Percentiles rank a stretch among this genome's conserved stretches.
These are phyloP conservation scores for Actias luna DNA, from an alignment of 2,888 invertebrate species.

Conservation along the genomic window DNA sequence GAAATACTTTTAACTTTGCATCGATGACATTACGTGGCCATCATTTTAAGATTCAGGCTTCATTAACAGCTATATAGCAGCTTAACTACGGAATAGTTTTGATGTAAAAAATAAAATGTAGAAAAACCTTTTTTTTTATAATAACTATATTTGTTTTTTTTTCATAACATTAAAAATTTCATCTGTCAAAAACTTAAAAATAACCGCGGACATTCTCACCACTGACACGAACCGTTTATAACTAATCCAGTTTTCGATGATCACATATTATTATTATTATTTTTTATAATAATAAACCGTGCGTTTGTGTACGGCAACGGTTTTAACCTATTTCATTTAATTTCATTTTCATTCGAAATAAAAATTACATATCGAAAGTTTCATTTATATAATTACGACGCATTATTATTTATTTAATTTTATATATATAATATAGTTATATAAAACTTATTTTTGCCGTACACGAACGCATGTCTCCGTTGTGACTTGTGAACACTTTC, in stretches of 20 bases:
- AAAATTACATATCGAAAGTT: no score
- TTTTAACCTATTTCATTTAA: neutral
- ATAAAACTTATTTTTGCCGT: constrained; percentile 33
- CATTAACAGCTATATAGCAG: constrained; percentile 66
- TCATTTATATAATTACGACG: no score
- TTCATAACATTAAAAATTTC: constrained; percentile 64
- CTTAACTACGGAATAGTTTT: constrained; percentile 70
- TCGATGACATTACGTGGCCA: constrained; percentile 30
- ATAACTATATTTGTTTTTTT: constrained; percentile 41
- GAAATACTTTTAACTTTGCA: constrained; percentile 16
- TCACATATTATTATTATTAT: constrained; percentile 63
- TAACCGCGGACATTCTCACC: constrained; percentile 61
- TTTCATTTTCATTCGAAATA: constrained; percentile 1
- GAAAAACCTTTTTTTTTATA: constrained; percentile 60
- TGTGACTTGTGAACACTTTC: constrained; percentile 69
- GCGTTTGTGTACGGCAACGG: neutral
- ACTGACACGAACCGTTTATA: constrained; percentile 67
- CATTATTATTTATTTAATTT: no score
- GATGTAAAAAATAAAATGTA: constrained; percentile 72
- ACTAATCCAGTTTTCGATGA: constrained; percentile 75
- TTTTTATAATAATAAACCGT: neutral
- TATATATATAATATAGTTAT: constrained; percentile 35
- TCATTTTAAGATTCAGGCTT: constrained; percentile 59
- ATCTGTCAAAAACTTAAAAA: constrained; percentile 69
- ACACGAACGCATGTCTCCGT: constrained; percentile 42